Conservation (phyloP, 2,797 vertebrate genomes). For the Alca torda region DNA sequence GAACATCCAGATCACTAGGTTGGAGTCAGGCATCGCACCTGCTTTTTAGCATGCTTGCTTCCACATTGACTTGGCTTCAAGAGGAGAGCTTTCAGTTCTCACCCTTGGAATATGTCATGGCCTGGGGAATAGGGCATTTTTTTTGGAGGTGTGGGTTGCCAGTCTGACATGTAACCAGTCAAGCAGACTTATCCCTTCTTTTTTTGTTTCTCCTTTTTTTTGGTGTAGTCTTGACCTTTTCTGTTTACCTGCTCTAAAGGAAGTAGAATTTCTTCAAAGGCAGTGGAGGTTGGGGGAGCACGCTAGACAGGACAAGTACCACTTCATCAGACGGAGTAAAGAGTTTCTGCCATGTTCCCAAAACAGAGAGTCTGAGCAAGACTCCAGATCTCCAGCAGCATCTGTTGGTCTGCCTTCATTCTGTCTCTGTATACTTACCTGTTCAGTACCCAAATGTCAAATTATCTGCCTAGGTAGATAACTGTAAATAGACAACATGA, state of each 20-base stretch:
- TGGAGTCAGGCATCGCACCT: neutral
- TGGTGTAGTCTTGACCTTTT: neutral
- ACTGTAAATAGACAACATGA: neutral
- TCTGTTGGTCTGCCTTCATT: neutral
- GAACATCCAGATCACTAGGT: neutral
- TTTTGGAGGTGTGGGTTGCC: neutral
- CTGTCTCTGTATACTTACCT: neutral
- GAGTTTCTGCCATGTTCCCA: neutral
- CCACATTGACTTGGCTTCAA: neutral
- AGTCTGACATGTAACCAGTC: neutral
- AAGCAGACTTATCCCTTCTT: neutral
- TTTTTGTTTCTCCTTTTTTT: neutral
- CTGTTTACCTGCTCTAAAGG: neutral
- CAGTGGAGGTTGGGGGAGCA: neutral
- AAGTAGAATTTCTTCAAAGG: neutral
- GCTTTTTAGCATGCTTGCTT: neutral
- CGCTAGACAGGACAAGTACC: neutral
- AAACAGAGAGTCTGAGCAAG: neutral
- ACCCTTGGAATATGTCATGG: neutral
- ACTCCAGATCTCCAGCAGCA: neutral
- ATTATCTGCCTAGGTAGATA: neutral
- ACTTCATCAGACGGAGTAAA: neutral
- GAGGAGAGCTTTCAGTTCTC: neutral
- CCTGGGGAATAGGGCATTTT: neutral
- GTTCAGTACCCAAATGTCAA: neutral